Evolutionary conservation across 2,113 vertebrate species (phyloP), one percentile per base, ranked within the genome.

Genomic region (Carassius auratus): DNA sequence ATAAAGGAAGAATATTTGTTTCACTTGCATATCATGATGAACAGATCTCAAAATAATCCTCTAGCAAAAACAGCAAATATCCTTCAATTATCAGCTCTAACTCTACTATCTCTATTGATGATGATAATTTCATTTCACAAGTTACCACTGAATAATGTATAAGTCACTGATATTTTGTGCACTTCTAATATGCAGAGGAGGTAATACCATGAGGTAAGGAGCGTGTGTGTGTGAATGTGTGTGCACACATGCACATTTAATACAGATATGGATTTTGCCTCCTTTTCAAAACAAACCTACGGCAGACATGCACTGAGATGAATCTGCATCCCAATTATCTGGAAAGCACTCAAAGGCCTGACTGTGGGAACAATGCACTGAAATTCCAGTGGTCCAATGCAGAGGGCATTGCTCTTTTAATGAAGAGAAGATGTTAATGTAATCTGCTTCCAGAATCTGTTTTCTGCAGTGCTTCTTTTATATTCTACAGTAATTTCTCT

Each of bases 361-460:
- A 86, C 81, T 89, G 90, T 90, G 88, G 82, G 90, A 90, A 52
- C 68, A 85, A 30, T 75, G 87, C 50, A 84, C 73, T 81, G 83
- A 61, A 84, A 84, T 88, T 82, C 62, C 59, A 59, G 74, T n/a
- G 2, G 83, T 87, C 84, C 85, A 69, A 81, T 87, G 88, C 85
- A 85, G 86, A 88, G 86, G 87, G 87, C 83, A 76, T 45, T n/a
- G 59, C 89, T 86, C 89, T 86, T 86, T 73, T 84, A n/a, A 84
- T 84, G 33, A 57, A 55, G 71, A 62, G 52, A 2, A 85, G 14
- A 83, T 64, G 85, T 94, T 92, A 38, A 93, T 87, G 87, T 84
- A 93, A 93, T 87, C 33, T 23, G 45, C 90, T 87, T 80, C n/a
- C 12, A 84, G 88, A 50, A 88, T 69, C 88, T 87, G 91, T 87